A percentile compares a stretch with the other conserved stretches of the same genome.
These are phyloP conservation scores for Hypsopygia costalis DNA, from an alignment of 2,888 invertebrate genomes.

Conservation along the genomic window DNA sequence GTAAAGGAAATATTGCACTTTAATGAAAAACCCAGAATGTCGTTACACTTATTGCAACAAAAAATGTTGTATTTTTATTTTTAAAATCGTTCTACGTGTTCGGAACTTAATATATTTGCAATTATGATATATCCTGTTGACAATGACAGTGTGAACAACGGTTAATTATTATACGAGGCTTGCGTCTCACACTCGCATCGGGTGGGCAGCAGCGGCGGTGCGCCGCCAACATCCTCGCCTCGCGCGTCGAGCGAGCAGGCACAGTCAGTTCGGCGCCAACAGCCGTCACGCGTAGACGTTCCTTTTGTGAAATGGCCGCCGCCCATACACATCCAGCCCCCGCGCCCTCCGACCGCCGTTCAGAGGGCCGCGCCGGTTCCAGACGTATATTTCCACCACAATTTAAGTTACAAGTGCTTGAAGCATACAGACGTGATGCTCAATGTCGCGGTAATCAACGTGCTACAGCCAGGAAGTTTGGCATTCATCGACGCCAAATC, in stretches of 20 bases:
- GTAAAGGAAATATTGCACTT: too few species aligned
- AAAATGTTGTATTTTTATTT: too few species aligned
- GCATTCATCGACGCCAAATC: slow-evolving; percentile 93
- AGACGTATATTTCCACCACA: slow-evolving; percentile 93
- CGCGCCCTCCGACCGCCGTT: slow-evolving; percentile 70
- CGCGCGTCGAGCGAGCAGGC: slow-evolving; percentile 66
- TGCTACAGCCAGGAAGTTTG: slow-evolving; percentile 94
- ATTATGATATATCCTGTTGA: too few species aligned
- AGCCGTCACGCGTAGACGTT: slow-evolving; percentile 70
- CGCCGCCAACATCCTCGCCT: slow-evolving; percentile 75
- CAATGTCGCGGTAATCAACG: slow-evolving; percentile 95
- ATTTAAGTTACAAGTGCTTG: slow-evolving; percentile 93
- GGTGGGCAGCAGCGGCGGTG: slow-evolving; percentile 68
- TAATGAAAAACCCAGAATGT: too few species aligned
- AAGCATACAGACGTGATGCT: slow-evolving; percentile 91
- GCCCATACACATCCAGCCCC: slow-evolving; percentile 72
- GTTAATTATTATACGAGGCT: slow-evolving; percentile 59
- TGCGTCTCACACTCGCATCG: slow-evolving; percentile 70
- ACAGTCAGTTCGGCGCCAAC: slow-evolving; percentile 71
- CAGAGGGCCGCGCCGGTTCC: slow-evolving; percentile 86
- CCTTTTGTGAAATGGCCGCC: slow-evolving; percentile 56
- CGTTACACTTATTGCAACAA: too few species aligned
- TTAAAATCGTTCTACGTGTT: too few species aligned
- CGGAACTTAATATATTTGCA: too few species aligned
- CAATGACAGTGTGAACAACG: slow-evolving; percentile 31